Evolutionary conservation across 2,113 vertebrate species (phyloP).

Genomic region (Petaurus breviceps): DNA sequence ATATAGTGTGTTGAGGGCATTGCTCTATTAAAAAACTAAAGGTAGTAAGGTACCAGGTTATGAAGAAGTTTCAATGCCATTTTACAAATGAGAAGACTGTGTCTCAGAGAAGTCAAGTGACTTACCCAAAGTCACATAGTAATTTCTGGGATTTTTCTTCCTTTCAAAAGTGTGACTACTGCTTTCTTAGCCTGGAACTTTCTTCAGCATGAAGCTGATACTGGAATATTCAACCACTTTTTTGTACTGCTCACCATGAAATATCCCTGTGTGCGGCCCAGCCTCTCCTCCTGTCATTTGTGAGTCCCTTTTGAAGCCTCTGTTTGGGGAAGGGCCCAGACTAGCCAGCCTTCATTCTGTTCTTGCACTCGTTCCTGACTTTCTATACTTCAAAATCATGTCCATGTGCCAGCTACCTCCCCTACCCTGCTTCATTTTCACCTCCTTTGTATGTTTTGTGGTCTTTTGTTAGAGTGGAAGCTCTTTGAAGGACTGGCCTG

Average conservation of each 20-base stretch:
- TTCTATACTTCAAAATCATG: not conserved
- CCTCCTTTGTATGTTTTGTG: not conserved
- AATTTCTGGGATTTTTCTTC: not conserved
- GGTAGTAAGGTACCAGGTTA: not conserved
- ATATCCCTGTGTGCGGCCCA: not conserved
- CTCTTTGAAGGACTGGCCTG: not conserved
- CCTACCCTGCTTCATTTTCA: not conserved
- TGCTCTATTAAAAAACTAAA: not conserved
- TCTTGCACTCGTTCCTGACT: not conserved
- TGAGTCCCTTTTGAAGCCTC: not conserved
- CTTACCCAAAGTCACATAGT: not conserved
- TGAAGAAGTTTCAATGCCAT: not conserved
- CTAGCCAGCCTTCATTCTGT: not conserved
- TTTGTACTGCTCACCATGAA: not conserved
- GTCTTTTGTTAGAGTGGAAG: not conserved
- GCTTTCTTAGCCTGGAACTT: not conserved
- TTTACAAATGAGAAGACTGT: not conserved
- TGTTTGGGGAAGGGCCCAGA: not conserved
- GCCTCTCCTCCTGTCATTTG: not conserved
- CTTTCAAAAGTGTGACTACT: not conserved
- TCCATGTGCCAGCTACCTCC: not conserved
- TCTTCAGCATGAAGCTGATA: not conserved
- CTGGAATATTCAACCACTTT: not conserved
- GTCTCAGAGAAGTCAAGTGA: not conserved
- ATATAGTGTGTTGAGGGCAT: not conserved